Evolutionary conservation across 35 echinoderm and acorn worm species (phyloP), one percentile per base, ranked within the genome.

Genomic region (Heliocidaris tuberculata): DNA sequence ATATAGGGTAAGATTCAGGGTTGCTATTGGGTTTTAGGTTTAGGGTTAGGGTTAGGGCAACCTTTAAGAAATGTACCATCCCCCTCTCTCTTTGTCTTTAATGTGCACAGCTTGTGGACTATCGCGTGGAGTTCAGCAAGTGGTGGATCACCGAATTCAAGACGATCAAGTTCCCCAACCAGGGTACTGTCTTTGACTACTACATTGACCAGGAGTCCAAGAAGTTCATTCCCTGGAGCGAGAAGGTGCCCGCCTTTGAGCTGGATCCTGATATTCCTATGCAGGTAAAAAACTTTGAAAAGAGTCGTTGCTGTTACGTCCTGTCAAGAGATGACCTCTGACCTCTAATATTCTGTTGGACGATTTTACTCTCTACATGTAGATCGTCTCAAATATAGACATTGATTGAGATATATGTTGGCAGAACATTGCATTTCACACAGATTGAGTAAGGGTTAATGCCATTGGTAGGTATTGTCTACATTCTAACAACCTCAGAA

Each of bases 81-180:
- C 21, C 21, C 17, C 31, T 89, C 31, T 48, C 31, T 89, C 12
- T 89, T 32, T n/a, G 13, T 89, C 15, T 89, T 86, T 19, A 2
- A 56, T 9, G 15, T 29, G 10, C 4, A 7, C 32, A 95, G 94
- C 94, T 97, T 65, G 97, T 98, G 47, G 98, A 99, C 92, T 97
- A 99, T 48, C 95, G 98, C 59, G 98, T 96, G 24, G 98, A 99
- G 90, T 99, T 99, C 97, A 97, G 95, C 85, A 99, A 99, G 54
- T 99, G 98, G 98, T 99, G 98, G 98, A 92, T 99, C 17, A 99
- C 98, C 7, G 98, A 99, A n/a, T 99, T 99, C 94, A 99, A 99
- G 96, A 99, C 98, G 93, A 97, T 99, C 96, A 99, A 99, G 85
- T 99, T 99, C 94, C 98, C 98, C 17, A 95, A 97, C 60, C 98